Percentiles rank a stretch among this genome's conserved stretches.
These are phyloP conservation scores for Danio choprae DNA, from an alignment of 2,797 vertebrate species.

Conservation along the genomic window DNA sequence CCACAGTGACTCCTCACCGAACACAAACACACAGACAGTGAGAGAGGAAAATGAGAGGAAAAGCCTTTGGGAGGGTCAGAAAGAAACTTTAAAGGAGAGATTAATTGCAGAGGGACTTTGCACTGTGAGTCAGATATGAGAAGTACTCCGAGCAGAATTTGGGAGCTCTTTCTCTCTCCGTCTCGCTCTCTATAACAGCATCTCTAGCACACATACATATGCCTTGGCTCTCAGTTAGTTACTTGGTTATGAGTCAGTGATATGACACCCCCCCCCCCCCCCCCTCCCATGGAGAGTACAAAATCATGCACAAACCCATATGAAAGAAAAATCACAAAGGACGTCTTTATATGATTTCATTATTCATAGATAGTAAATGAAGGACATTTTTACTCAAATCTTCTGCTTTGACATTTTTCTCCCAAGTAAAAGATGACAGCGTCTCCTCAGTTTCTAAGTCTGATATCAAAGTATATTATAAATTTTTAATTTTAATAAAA, in stretches of 20 bases:
- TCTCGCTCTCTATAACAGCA: constrained; percentile 21
- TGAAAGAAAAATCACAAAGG: constrained; percentile 13
- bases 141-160: constrained; percentile 32
- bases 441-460: not conserved
- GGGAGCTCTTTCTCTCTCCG: constrained; percentile 20
- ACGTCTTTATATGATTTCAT: constrained; percentile 13
- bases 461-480: not conserved
- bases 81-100: constrained; percentile 56
- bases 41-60: constrained; percentile 44
- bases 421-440: not conserved
- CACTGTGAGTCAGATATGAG: constrained; percentile 50
- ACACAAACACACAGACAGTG: constrained; percentile 24
- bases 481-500: not conserved
- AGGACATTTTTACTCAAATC: not conserved
- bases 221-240: constrained; percentile 15
- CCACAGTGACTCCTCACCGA: constrained; percentile 24
- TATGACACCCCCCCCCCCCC: not conserved
- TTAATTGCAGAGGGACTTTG: constrained; percentile 57
- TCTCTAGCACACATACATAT: not conserved
- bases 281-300: not conserved
- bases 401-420: constrained; percentile 11
- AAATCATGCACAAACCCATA: constrained; percentile 12
- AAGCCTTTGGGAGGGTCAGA: constrained; percentile 50
- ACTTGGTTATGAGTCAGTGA: constrained; percentile 31
- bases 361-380: not conserved